Percentiles rank a stretch among this genome's conserved stretches.
These are phyloP conservation scores for Drosophila melanosoma DNA, from an alignment of 2,888 invertebrate species.

Conservation along the genomic window DNA sequence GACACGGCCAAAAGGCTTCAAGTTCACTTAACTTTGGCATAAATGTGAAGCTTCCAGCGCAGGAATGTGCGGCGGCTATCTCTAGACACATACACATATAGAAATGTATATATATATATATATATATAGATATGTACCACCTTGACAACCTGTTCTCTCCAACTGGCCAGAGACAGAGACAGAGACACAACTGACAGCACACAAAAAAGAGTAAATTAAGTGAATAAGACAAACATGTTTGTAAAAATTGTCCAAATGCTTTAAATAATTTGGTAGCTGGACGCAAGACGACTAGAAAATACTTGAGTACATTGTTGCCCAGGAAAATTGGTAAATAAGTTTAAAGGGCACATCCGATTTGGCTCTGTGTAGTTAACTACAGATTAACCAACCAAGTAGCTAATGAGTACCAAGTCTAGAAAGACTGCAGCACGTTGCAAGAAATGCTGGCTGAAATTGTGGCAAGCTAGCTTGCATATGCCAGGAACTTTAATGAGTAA, in stretches of 20 bases:
- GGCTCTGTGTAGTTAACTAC: conserved; percentile 8
- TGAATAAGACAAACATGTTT: conserved; percentile 79
- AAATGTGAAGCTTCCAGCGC: conserved; percentile 76
- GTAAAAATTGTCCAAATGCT: conserved; percentile 78
- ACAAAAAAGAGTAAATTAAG: conserved; percentile 78
- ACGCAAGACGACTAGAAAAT: conserved; percentile 40
- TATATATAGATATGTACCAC: conserved; percentile 43
- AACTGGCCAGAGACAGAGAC: conserved; percentile 41
- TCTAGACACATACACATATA: conserved; percentile 45
- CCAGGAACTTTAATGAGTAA: conserved; percentile 44
- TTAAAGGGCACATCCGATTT: conserved; percentile 41
- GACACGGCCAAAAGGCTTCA: conserved; percentile 72
- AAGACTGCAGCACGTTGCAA: conserved; percentile 2
- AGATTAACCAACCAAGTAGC: conserved; percentile 41
- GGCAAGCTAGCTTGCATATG: conserved; percentile 20
- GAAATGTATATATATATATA: conserved; percentile 5
- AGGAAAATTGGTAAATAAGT: conserved; percentile 45
- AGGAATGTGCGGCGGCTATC: conserved; percentile 71
- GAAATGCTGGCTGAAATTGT: conserved; percentile 25
- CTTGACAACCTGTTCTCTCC: conserved; percentile 71
- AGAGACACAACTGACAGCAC: conserved; percentile 52
- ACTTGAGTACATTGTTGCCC: conserved; percentile 17
- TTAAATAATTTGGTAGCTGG: conserved; percentile 81
- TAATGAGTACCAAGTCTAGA: conserved; percentile 38
- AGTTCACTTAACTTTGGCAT: conserved; percentile 81